Percentiles rank a stretch among this genome's conserved stretches.
These are phyloP conservation scores for Hydraecia micacea DNA, from an alignment of 2,888 invertebrate genomes.

Conservation along the genomic window DNA sequence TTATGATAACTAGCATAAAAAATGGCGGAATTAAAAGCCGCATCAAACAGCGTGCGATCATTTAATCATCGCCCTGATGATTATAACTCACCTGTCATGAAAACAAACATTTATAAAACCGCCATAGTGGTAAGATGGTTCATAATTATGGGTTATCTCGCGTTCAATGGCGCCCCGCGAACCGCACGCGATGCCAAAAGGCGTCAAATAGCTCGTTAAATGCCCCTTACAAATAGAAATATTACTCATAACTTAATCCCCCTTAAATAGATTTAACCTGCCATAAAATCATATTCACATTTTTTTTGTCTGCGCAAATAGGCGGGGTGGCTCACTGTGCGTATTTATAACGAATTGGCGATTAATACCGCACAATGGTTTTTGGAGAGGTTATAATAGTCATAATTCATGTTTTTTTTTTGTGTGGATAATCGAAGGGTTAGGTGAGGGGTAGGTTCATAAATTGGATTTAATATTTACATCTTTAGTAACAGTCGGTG, in stretches of 20 bases:
- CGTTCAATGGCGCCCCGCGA: conserved; percentile 72
- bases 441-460: conserved; percentile 80
- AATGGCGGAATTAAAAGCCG: conserved; percentile 66
- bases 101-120: conserved; percentile 83
- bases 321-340: conserved; percentile 83
- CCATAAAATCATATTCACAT: conserved; percentile 88
- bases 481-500: conserved; percentile 87
- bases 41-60: conserved; percentile 71
- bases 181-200: conserved; percentile 84
- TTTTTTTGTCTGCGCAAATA: conserved; percentile 83
- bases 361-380: conserved; percentile 85
- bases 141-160: conserved; percentile 82
- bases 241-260: conserved; percentile 90
- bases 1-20: conserved; percentile 68
- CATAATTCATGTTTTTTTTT: conserved; percentile 86
- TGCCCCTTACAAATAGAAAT: conserved; percentile 88
- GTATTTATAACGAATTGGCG: conserved; percentile 84
- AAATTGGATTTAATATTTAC: conserved; percentile 90
- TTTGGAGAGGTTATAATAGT: conserved; percentile 86
- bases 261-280: conserved; percentile 89
- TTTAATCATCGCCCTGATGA: conserved; percentile 72
- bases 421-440: conserved; percentile 85
- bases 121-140: conserved; percentile 74
- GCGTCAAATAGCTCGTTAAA: conserved; percentile 89
- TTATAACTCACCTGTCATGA: conserved; percentile 83